Evolutionary conservation across 2,888 invertebrate species (phyloP), one percentile per base, ranked within the genome.

Genomic region (Ophioninae sp.): DNA sequence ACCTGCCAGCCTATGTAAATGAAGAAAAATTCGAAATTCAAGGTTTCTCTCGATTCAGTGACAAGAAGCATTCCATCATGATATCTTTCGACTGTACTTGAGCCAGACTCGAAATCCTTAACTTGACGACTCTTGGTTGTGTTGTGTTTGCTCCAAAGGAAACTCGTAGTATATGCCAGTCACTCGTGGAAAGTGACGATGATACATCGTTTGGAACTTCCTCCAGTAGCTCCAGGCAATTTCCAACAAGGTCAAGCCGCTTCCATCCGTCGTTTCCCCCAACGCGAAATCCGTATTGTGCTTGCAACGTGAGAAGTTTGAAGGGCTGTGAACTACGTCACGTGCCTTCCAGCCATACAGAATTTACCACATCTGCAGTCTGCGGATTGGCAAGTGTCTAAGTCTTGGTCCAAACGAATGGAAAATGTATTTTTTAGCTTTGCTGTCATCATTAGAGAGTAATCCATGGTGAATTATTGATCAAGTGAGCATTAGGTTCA

Each of bases 201-300:
- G 74, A 61, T 61, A 69, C 69, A 75, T 75, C 5, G 56, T 65
- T n/a, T 17, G 37, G 13, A 44, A n/a, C 37, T 56, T 51, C 9
- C 51, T 51, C 17, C 51, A 51, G 51, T 5, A 44, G 44, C 63
- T 63, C 68, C 23, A 59, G 63, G 56, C 61, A 56, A 20, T 75
- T 65, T 72, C 39, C 64, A 77, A 79, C 72, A 39, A 77, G 68
- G 76, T 77, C 61, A 22, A 80, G 30, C n/a, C 44, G 56, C 64
- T 69, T 78, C 51, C 51, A 51, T 51, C 17, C 17, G 51, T 51
- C 17, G 51, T 17, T 51, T 51, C 17, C 51, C 44, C 17, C 22
- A 63, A 44, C 10, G 23, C n/a, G n/a, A 39, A 51, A 17, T 10
- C 51, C 13, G 51, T 10, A 51, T 51, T 51, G 17, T 17, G 17